Base-by-base conservation (phyloP, 1,140 invertebrate genomes). In the Penaeus vannamei region DNA sequence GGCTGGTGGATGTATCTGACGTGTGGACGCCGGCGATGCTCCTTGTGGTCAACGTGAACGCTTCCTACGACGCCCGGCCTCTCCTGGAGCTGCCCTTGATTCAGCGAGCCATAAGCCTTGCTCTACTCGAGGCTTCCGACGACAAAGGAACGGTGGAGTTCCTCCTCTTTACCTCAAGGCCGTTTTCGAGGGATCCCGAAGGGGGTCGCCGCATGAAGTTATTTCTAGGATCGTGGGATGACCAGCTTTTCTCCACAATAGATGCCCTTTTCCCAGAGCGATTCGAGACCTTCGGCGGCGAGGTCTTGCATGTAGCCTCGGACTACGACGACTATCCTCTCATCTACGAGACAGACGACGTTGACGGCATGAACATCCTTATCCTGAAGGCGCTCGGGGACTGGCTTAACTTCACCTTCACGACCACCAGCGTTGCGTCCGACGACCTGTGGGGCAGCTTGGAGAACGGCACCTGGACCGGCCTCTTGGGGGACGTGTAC, bases 301-400 rank as follows among this genome's bases (percentile, higher is more conserved):
- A 84, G 53, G 66, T 80, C 0, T 59, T 90, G 23, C 85, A 87
- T 36, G 82, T 90, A 3, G 84, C 90, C 12, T 87, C 85, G 8
- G 90, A 90, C 46, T 46, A 83, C 46, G 90, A 90, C 46, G 90
- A 90, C 64, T 90, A 87, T 84, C 90, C 90, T 26, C 81, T 90
- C 10, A 83, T 90, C 3, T 84, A 83, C 46, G 72, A 80, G 64
- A 23, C n/a, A 14, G 69, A 53, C 17, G n/a, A 69, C 23, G 80
- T 84, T 10, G 64, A 84, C n/a, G 90, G 90, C 42, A 77, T 84
- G 5, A 86, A 82, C 72, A 84, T 90, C 42, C 29, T 60, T 17
- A 81, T 90, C 10, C 72, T 90, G 46, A 32, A 72, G 61, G 72
- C 61, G 36, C 29, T 90, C n/a, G 90, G 85, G 36, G 26, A 69